phyloP scores from a whole-genome alignment of 2,113 vertebrate species.

The Stegostoma tigrinum region DNA sequence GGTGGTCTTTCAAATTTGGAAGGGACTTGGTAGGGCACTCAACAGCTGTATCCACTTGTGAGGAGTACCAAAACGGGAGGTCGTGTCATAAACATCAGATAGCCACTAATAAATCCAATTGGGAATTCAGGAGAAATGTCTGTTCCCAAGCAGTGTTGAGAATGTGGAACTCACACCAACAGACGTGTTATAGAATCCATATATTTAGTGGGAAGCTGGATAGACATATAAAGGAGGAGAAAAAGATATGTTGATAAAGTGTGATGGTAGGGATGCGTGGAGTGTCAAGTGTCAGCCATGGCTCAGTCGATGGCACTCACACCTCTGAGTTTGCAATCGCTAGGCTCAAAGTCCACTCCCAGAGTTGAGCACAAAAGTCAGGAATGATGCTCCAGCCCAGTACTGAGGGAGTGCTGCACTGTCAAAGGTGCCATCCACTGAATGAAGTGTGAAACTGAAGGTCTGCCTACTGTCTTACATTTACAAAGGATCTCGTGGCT shows the following conservation, averaged over 20 bases:
- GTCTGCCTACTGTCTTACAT: neutral
- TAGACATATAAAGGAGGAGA: neutral
- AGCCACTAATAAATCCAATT: neutral
- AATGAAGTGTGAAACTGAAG: neutral
- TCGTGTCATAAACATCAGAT: neutral
- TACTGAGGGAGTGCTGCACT: neutral
- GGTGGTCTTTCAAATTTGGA: neutral
- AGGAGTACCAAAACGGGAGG: no score
- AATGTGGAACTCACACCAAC: neutral
- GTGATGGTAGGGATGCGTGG: neutral
- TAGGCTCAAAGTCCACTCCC: neutral
- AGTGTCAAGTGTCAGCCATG: neutral
- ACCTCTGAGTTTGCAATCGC: neutral
- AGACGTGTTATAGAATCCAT: neutral
- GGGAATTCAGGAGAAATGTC: neutral
- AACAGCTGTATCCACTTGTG: neutral
- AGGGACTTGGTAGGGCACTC: neutral
- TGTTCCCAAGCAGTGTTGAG: neutral
- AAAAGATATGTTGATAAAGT: neutral
- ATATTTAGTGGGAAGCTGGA: neutral
- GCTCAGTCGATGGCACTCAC: no score
- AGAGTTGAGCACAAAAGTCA: neutral
- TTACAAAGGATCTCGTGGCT: neutral
- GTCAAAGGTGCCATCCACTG: neutral
- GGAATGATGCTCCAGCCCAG: neutral